These are phyloP conservation scores for Cladopsammia gracilis DNA, from an alignment of 64 coral and sea anemone genomes.

Conservation along the genomic window DNA sequence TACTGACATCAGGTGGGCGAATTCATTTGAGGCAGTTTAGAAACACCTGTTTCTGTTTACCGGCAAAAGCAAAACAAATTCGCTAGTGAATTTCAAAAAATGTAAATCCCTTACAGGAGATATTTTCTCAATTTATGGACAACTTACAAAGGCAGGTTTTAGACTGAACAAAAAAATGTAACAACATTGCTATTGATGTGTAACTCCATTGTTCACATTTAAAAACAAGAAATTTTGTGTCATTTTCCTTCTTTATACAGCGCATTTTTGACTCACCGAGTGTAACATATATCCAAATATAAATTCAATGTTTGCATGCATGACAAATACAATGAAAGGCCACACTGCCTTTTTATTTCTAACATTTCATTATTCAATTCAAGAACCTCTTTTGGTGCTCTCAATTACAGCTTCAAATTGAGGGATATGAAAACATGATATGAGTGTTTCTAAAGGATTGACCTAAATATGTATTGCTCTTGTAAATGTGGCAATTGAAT, in stretches of 20 bases:
- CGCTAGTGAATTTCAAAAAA: no score
- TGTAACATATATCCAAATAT: background rate
- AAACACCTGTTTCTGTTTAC: conserved; percentile 20
- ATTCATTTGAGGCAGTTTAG: background rate
- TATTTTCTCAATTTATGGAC: no score
- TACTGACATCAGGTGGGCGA: background rate
- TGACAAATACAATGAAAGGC: conserved; percentile 3
- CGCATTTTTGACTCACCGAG: background rate
- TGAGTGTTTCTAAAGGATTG: background rate
- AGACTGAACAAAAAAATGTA: no score
- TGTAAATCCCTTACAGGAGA: no score
- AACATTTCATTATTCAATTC: background rate
- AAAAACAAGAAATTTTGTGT: no score
- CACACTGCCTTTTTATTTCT: background rate
- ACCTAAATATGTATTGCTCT: background rate
- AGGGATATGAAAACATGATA: background rate
- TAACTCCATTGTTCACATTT: no score
- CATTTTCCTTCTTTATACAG: no score
- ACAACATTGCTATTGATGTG: no score
- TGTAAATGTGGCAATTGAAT: background rate
- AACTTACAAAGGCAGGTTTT: no score
- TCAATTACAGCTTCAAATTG: background rate
- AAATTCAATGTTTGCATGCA: background rate
- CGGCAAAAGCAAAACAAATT: background rate
- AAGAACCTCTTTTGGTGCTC: conserved; percentile 1